Conservation (phyloP, 2,797 vertebrate genomes). For the Peromyscus melanophrys region DNA sequence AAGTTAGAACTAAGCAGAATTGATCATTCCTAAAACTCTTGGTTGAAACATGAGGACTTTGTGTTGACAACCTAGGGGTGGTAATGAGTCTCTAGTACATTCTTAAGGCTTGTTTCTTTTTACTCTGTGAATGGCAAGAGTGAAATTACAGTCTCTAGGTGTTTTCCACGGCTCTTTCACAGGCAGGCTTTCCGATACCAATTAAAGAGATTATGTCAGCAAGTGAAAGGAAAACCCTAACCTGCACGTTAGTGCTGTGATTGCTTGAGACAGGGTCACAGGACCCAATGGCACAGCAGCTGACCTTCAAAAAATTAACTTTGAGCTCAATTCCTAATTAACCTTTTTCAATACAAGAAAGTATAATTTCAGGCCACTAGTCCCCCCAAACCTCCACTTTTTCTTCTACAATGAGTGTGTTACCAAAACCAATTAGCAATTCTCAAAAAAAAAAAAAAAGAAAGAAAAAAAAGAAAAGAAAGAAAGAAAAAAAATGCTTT, state of each 20-base stretch:
- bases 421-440: slow-evolving; percentile 81
- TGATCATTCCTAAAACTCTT: slow-evolving; percentile 89
- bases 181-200: slow-evolving; percentile 95
- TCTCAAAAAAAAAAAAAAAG: slow-evolving; percentile 55
- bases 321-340: slow-evolving; percentile 93
- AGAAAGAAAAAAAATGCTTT: background rate
- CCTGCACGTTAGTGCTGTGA: slow-evolving; percentile 92
- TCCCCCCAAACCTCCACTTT: slow-evolving; percentile 84
- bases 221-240: slow-evolving; percentile 94
- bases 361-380: slow-evolving; percentile 89
- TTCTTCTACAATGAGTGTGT: slow-evolving; percentile 85
- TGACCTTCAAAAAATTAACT: slow-evolving; percentile 93
- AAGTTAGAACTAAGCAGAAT: slow-evolving; percentile 90
- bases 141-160: slow-evolving; percentile 94
- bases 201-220: slow-evolving; percentile 99
- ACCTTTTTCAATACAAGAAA: slow-evolving; percentile 92
- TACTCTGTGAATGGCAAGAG: slow-evolving; percentile 92
- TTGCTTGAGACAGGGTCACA: slow-evolving; percentile 96
- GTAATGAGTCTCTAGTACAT: slow-evolving; percentile 92
- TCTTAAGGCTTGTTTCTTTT: slow-evolving; percentile 93
- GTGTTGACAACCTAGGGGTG: slow-evolving; percentile 91
- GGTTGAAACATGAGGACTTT: slow-evolving; percentile 91
- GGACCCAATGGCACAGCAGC: slow-evolving; percentile 91
- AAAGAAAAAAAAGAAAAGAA: background rate
- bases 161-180: slow-evolving; percentile 94